Evolutionary conservation across 92 coral and sea anemone genomes (phyloP).

Genomic region (Montipora capitata): DNA sequence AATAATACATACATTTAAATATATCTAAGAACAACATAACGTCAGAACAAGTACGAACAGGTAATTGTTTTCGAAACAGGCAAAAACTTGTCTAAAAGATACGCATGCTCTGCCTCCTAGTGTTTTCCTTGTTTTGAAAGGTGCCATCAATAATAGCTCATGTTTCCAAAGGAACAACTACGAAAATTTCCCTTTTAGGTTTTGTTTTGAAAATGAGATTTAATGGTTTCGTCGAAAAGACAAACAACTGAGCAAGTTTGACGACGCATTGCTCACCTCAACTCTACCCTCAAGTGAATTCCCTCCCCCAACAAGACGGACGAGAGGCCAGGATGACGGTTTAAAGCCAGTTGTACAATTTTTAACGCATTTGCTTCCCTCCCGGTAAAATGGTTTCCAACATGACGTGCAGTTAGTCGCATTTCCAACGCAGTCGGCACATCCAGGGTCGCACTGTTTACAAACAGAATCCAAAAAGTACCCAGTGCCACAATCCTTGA

Average conservation of each 20-base stretch:
- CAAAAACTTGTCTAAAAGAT: too few relatives aligned
- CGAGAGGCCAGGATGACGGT: conserved; percentile 65
- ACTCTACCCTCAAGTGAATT: conserved; percentile 82
- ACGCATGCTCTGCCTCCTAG: too few relatives aligned
- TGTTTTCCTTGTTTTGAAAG: too few relatives aligned
- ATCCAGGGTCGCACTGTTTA: conserved; percentile 45
- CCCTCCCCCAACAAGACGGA: conserved; percentile 72
- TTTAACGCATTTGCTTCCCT: conserved; percentile 25
- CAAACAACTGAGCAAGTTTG: background rate
- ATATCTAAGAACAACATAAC: too few relatives aligned
- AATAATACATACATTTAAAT: too few relatives aligned
- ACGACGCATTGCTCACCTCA: conserved; percentile 62
- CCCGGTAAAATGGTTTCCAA: conserved; percentile 55
- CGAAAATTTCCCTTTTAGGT: too few relatives aligned
- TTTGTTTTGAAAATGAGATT: too few relatives aligned
- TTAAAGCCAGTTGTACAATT: conserved; percentile 57
- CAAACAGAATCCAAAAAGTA: conserved; percentile 68
- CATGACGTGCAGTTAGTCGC: conserved; percentile 74
- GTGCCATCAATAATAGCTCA: too few relatives aligned
- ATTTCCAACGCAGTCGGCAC: conserved; percentile 75
- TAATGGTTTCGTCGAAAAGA: too few relatives aligned
- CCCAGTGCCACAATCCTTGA: conserved; percentile 70
- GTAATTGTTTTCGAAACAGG: too few relatives aligned
- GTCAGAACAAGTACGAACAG: too few relatives aligned
- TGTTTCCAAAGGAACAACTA: too few relatives aligned